A percentile compares a stretch with the other conserved stretches of the same genome.
Evolutionary conservation across 2,888 invertebrate genomes (phyloP).

Genomic region (Phyto melanocephala): DNA sequence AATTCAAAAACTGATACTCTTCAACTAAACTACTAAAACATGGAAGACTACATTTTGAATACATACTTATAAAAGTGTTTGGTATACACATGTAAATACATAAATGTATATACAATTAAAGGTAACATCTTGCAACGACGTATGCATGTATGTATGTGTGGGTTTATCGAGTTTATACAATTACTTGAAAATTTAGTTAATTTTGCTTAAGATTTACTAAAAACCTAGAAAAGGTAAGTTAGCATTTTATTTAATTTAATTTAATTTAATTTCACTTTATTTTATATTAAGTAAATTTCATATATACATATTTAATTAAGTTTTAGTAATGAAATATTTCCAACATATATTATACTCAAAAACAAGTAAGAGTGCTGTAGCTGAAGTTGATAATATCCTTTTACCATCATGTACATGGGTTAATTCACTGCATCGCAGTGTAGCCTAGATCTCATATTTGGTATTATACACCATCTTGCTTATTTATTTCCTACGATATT

Average conservation of each 20-base stretch:
- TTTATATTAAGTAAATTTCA: background rate
- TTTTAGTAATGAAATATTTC: slow-evolving; percentile 11
- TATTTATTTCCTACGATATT: too few species aligned
- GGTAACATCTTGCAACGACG: background rate
- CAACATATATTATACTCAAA: too few species aligned
- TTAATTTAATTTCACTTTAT: background rate
- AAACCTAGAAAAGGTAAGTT: slow-evolving; percentile 31
- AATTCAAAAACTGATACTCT: slow-evolving; percentile 20
- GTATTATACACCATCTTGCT: too few species aligned
- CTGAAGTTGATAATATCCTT: too few species aligned
- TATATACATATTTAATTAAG: slow-evolving; percentile 7
- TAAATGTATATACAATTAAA: background rate
- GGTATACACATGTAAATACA: background rate
- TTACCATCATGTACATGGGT: too few species aligned
- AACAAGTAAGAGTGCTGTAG: too few species aligned
- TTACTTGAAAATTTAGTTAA: slow-evolving; percentile 43
- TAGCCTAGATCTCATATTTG: too few species aligned
- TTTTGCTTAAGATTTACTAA: slow-evolving; percentile 12
- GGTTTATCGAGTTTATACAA: slow-evolving; percentile 7
- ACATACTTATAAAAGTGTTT: slow-evolving; percentile 8
- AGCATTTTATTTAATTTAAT: background rate
- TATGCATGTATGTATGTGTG: slow-evolving; percentile 8
- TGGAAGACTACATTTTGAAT: background rate
- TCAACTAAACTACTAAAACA: background rate
- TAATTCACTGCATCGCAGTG: too few species aligned